Evolutionary conservation across 2,113 vertebrate genomes (phyloP), one percentile per base, ranked within the genome.

Genomic region (Chrysemys picta): DNA sequence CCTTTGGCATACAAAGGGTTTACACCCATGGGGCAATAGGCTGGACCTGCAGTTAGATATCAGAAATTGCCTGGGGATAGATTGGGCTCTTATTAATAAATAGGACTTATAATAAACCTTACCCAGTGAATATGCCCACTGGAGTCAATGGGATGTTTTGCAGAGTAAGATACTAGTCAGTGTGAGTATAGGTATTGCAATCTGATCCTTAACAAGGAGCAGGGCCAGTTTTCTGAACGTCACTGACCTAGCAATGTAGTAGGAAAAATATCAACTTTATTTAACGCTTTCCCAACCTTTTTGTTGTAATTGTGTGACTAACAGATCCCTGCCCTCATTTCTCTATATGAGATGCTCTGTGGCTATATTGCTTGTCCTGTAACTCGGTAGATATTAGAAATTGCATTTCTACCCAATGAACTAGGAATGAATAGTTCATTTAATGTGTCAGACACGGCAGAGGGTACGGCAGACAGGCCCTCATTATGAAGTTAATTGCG

Each of bases 371-470:
- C 0, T 0, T 92, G 72, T 93, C 79, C 94, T 93, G 88, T 89
- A 90, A 82, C 92, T 95, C 13, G 0, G 82, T 84, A 93, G 96
- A 94, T 96, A 96, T 96, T 96, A 82, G 94, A 93, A 94, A 94
- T 82, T 59, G 50, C 87, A 91, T 93, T 97, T 95, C 89, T 85
- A 94, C 29, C 81, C 97, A 96, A 97, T 91, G 93, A 95, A 96
- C 84, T 78, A 56, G 78, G 89, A 85, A 87, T 27, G 93, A 95
- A 93, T 96, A 96, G 96, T 97, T 97, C 91, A 95, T 95, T 95
- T 93, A 93, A 96, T 56, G 89, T 96, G 94, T 95, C 96, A 97
- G 94, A 96, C 94, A 27, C 85, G 94, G 95, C 93, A 97, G 95
- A 97, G 95, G 89, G 94, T 89, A 72, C 87, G 93, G 95, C 86